A percentile compares a stretch with the other conserved stretches of the same genome.
Evolutionary conservation across 2,113 vertebrate species (phyloP).

Genomic region (Speoplatyrhinus poulsoni): DNA sequence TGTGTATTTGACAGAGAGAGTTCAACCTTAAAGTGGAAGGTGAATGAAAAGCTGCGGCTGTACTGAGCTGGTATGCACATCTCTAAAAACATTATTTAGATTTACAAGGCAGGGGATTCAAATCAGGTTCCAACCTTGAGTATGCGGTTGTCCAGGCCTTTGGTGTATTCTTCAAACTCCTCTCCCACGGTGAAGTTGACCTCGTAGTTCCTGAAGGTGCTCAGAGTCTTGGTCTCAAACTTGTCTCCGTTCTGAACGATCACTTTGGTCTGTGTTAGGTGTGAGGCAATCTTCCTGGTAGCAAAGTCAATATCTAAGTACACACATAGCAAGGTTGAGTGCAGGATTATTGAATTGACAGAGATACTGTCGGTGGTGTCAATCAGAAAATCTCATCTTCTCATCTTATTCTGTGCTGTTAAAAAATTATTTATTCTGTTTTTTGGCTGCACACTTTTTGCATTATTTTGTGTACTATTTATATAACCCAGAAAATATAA

Average conservation of each 20-base stretch:
- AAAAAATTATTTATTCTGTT: no score
- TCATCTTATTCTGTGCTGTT: no score
- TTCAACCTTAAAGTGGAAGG: no score
- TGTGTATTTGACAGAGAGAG: not conserved
- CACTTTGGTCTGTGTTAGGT: constrained; percentile 89
- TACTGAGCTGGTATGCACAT: no score
- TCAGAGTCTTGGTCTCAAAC: constrained; percentile 91
- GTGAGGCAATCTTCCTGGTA: constrained; percentile 89
- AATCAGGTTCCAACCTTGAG: constrained; percentile 78
- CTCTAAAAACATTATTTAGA: no score
- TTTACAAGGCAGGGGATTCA: not conserved
- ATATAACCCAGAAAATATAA: not conserved
- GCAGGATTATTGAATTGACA: no score
- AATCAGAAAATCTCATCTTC: no score
- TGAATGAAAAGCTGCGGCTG: no score
- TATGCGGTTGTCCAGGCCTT: constrained; percentile 85
- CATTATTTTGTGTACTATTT: not conserved
- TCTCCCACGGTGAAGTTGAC: constrained; percentile 85
- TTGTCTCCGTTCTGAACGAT: constrained; percentile 86
- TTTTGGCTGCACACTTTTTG: not conserved
- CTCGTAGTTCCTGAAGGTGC: constrained; percentile 93
- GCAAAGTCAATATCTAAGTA: constrained; percentile 91
- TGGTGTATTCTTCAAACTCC: constrained; percentile 92
- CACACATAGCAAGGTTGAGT: not conserved
- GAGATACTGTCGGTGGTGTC: not conserved